These are phyloP conservation scores for Rhizoglyphus robini DNA, from an alignment of 1,140 invertebrate species.

Conservation along the genomic window DNA sequence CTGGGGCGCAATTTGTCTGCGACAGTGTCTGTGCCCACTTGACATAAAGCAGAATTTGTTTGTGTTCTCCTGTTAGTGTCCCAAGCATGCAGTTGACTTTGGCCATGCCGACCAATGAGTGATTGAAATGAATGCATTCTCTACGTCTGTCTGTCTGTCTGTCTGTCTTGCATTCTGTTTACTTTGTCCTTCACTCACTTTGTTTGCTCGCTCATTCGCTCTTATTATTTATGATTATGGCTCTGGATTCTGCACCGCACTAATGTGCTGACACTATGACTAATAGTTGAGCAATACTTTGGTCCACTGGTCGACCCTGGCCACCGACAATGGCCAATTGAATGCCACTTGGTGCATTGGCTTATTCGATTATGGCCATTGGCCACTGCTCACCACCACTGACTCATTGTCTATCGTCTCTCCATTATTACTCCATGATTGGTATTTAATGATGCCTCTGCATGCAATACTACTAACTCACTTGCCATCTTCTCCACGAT, in stretches of 20 bases:
- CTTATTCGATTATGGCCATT: neutral
- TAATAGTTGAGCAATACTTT: slow-evolving; percentile 6
- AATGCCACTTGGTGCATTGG: neutral
- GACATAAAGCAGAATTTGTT: slow-evolving; percentile 15
- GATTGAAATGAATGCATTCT: slow-evolving; percentile 6
- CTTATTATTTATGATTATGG: slow-evolving; percentile 12
- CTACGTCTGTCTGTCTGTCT: neutral
- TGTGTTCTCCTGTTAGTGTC: too few relatives aligned
- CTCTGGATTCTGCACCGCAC: neutral
- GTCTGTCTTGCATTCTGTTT: neutral
- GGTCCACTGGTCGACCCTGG: neutral
- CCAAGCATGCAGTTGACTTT: too few relatives aligned
- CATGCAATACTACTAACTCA: neutral
- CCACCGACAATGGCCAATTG: neutral
- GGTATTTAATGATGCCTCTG: neutral
- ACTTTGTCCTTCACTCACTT: neutral
- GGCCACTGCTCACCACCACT: too few relatives aligned
- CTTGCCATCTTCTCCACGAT: neutral
- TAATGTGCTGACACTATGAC: slow-evolving; percentile 15
- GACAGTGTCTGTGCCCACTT: neutral
- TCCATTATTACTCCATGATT: slow-evolving; percentile 2
- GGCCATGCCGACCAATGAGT: neutral
- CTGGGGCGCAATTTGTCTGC: neutral
- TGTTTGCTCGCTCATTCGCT: neutral
- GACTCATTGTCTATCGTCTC: neutral